Percentiles rank a stretch among this genome's conserved stretches.
These are phyloP conservation scores for Pedicia rivosa DNA, from an alignment of 2,888 invertebrate genomes.

Conservation along the genomic window DNA sequence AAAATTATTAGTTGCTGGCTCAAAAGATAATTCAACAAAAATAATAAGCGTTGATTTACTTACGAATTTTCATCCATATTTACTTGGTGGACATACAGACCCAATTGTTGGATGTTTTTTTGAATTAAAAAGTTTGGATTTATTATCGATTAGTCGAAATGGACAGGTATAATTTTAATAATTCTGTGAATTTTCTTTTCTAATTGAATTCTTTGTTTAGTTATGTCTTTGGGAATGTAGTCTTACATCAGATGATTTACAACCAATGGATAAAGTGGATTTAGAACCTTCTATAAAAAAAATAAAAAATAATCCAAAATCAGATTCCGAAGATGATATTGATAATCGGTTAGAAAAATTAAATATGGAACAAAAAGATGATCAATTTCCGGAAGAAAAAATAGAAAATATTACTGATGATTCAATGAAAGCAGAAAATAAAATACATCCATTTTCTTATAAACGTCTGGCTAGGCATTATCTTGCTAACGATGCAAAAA, in stretches of 20 bases:
- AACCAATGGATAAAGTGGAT: constrained; percentile 7
- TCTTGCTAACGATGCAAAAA: constrained; percentile 51
- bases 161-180: constrained; percentile 43
- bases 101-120: constrained; percentile 76
- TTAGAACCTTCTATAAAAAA: constrained; percentile 7
- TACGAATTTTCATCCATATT: constrained; percentile 57
- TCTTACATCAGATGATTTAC: constrained; percentile 6
- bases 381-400: background rate
- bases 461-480: constrained; percentile 58
- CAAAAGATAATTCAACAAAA: constrained; percentile 76
- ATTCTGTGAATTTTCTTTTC: background rate
- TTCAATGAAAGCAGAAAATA: constrained; percentile 13
- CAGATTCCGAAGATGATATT: constrained; percentile 49
- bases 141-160: constrained; percentile 68
- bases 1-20: constrained; percentile 72
- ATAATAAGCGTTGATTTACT: constrained; percentile 63
- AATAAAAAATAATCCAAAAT: constrained; percentile 19
- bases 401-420: background rate
- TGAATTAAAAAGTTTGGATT: constrained; percentile 67
- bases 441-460: constrained; percentile 39
- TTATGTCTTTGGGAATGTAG: constrained; percentile 55
- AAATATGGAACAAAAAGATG: background rate
- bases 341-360: too few relatives aligned
- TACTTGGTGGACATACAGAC: constrained; percentile 73
- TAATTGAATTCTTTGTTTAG: constrained; percentile 4